Base-by-base conservation (phyloP, 2,888 invertebrate species). In the Serrognathus titanus region DNA sequence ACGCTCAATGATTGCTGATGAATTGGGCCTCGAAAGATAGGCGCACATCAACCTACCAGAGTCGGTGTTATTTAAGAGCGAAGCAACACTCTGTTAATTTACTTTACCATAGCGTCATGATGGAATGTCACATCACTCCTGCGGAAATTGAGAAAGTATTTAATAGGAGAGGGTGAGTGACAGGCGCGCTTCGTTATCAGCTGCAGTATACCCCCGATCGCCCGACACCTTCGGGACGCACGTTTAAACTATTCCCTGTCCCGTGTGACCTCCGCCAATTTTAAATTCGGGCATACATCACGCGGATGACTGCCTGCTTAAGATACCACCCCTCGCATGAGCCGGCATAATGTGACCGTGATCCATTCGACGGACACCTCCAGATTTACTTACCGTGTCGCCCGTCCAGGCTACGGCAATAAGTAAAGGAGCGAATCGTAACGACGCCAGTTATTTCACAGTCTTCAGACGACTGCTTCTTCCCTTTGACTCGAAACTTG, bases 71-170 rank as follows among this genome's bases (percentile, higher is more conserved):
- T 73, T 75, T 75, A 73, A 75, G 74, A 71, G 69, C 71, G 68
- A 69, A 67, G 66, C 72, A 73, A 66, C 76, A 71, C 75, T 77
- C 75, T 76, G 76, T 76, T 77, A 77, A 77, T 76, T 77, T 77
- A 75, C 76, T 77, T 71, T 69, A 68, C 67, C 72, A 73, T 73
- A 72, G 72, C 73, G 71, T 70, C 71, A 71, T 75, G 75, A 75
- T 75, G 74, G 73, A 75, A 75, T 75, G 75, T 75, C 75, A 74
- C 75, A 74, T 75, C 75, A 72, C 70, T 71, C 70, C 70, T 70
- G 69, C 73, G 76, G 75, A 75, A 75, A 75, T 75, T 75, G 75
- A 74, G 74, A 75, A 75, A 75, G 75, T 75, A 75, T 75, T 75
- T 75, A 74, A 74, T 73, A 72, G 74, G 69, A 71, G 71, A 67